Conservation (phyloP, 2,888 invertebrate species). For the Trachelus troglodyta region DNA sequence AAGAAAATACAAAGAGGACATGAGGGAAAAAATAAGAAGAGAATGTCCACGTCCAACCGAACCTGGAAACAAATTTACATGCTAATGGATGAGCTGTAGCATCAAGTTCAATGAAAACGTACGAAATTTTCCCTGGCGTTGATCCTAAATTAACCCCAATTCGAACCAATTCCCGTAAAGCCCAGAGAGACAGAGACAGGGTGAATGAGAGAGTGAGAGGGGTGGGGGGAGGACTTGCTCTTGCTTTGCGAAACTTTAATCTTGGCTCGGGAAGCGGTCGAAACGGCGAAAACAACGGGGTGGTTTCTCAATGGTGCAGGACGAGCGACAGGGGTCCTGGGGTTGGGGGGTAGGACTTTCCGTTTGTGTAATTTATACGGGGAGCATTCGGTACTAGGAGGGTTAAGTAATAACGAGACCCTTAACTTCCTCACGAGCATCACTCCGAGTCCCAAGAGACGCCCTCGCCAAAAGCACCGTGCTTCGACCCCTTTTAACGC, state of each 20-base stretch:
- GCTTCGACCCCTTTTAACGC: constrained; percentile 19
- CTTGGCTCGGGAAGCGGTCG: not conserved
- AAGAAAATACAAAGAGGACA: not conserved
- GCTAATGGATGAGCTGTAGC: not conserved
- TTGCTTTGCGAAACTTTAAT: not conserved
- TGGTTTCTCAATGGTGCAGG: not conserved
- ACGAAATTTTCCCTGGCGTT: constrained; percentile 42
- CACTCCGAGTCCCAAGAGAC: constrained; percentile 13
- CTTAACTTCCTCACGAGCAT: constrained; percentile 24
- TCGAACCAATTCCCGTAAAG: constrained; percentile 40
- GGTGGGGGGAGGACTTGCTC: not conserved
- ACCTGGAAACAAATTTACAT: not conserved
- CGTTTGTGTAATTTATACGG: constrained; percentile 3
- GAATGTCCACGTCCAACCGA: not conserved
- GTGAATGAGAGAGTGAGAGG: not conserved
- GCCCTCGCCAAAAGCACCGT: not conserved
- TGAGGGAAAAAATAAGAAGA: not conserved
- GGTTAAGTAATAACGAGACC: constrained; percentile 25
- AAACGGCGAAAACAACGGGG: not conserved
- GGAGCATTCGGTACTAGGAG: constrained; percentile 1
- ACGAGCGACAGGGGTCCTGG: not conserved
- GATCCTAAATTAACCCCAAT: constrained; percentile 53
- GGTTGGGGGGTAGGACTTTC: not conserved
- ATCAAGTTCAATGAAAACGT: not conserved
- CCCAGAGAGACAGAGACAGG: constrained; percentile 6